phyloP scores from a whole-genome alignment of 2,888 invertebrate genomes.

The Ichneumoninae sp. region DNA sequence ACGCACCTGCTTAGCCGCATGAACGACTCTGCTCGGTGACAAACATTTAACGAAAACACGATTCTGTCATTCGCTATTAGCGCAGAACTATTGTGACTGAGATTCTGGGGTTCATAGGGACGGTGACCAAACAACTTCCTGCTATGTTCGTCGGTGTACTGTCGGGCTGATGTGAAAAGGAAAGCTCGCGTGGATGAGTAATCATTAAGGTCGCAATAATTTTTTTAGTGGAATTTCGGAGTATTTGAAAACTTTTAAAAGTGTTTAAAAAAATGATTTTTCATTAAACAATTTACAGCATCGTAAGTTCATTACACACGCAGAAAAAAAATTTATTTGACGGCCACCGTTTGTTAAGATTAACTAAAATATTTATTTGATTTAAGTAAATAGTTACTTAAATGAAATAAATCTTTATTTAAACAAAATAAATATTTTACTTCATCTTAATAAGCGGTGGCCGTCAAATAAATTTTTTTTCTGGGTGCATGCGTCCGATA shows the following conservation, averaged over 20 bases:
- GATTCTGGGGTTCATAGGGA: not conserved
- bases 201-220: not conserved
- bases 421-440: too few species aligned
- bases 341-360: too few species aligned
- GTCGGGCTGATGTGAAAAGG: not conserved
- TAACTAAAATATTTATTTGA: too few species aligned
- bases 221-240: not conserved
- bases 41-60: slow-evolving; percentile 61
- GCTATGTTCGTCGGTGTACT: not conserved
- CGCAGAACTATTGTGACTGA: slow-evolving; percentile 51
- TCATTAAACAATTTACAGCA: not conserved
- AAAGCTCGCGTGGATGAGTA: not conserved
- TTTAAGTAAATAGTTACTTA: too few species aligned
- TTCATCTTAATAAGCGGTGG: too few species aligned
- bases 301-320: not conserved
- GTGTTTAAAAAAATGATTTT: not conserved
- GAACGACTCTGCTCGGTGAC: slow-evolving; percentile 52
- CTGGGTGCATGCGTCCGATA: not conserved
- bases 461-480: too few species aligned
- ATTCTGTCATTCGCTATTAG: slow-evolving; percentile 56
- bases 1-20: slow-evolving; percentile 61
- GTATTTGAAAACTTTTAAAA: not conserved
- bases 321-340: too few species aligned
- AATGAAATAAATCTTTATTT: too few species aligned
- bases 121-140: slow-evolving; percentile 26